Evolutionary conservation across 1,140 invertebrate genomes (phyloP).

Genomic region (Lasioglossum baleicum): DNA sequence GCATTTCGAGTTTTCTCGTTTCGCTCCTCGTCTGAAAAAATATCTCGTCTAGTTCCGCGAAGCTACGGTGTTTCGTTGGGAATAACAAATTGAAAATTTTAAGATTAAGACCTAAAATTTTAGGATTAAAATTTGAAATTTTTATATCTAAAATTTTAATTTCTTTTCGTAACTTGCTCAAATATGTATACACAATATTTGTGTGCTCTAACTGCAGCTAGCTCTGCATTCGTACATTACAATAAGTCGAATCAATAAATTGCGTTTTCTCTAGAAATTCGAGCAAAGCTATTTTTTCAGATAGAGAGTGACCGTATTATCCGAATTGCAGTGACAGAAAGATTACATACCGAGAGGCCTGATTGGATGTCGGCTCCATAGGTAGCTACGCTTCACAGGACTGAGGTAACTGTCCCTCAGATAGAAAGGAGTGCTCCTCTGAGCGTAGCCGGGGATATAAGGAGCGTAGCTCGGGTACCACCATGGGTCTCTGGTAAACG

Average conservation of each 20-base stretch:
- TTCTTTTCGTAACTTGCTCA: too few relatives aligned
- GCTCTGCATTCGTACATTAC: too few relatives aligned
- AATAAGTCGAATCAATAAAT: too few relatives aligned
- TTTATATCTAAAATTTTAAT: too few relatives aligned
- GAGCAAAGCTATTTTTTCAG: not conserved
- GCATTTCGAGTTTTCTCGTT: not conserved
- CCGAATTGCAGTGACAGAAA: not conserved
- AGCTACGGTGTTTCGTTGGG: too few relatives aligned
- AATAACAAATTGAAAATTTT: too few relatives aligned
- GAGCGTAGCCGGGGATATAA: constrained; percentile 82
- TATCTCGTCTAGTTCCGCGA: too few relatives aligned
- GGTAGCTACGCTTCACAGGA: constrained; percentile 91
- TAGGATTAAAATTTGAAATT: too few relatives aligned
- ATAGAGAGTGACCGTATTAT: not conserved
- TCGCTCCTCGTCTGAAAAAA: not conserved
- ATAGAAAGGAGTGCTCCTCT: constrained; percentile 87
- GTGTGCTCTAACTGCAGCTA: too few relatives aligned
- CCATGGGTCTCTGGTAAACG: constrained; percentile 91
- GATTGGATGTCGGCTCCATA: constrained; percentile 93
- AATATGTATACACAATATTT: too few relatives aligned
- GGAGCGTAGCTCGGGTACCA: constrained; percentile 91
- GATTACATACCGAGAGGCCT: constrained; percentile 89
- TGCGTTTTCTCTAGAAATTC: too few relatives aligned
- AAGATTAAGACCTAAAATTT: too few relatives aligned
- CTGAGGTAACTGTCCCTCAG: constrained; percentile 92